These are phyloP conservation scores for Chloroceryle amazona DNA, from an alignment of 2,797 vertebrate species.

Conservation along the genomic window DNA sequence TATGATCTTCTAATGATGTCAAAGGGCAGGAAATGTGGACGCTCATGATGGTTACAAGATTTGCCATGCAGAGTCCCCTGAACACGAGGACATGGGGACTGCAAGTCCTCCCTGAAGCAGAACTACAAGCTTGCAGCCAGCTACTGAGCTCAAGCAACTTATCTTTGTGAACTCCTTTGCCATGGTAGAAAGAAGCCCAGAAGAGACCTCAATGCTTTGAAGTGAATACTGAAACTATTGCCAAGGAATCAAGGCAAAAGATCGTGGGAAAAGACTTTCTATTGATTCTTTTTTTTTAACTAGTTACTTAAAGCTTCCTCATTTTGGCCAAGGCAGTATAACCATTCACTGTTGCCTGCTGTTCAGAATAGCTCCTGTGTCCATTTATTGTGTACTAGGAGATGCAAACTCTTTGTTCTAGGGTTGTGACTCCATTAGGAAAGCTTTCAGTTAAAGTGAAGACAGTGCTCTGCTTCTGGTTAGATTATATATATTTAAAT, in stretches of 20 bases:
- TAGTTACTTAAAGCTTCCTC: constrained; percentile 52
- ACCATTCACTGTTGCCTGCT: constrained; percentile 41
- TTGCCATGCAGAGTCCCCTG: neutral
- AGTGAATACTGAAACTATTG: constrained; percentile 54
- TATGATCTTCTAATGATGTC: neutral
- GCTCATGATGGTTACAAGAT: neutral
- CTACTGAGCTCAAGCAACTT: constrained; percentile 3
- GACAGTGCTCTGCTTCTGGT: neutral
- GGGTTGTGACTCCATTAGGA: neutral
- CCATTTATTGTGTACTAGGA: constrained; percentile 24
- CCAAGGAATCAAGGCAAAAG: constrained; percentile 62
- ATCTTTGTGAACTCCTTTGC: constrained; percentile 27
- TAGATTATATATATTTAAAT: neutral
- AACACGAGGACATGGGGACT: neutral
- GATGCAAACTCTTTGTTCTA: neutral
- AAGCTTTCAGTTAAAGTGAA: neutral
- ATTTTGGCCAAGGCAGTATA: constrained; percentile 37
- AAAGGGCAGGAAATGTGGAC: neutral
- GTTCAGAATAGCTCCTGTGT: constrained; percentile 32
- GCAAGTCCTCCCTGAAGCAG: neutral
- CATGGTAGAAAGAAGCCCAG: constrained; percentile 16
- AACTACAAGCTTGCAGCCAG: neutral
- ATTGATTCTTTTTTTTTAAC: constrained; percentile 52
- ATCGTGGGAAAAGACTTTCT: constrained; percentile 63
- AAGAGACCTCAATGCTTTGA: constrained; percentile 46